A percentile compares a stretch with the other conserved stretches of the same genome.
Conservation (phyloP, 2,113 vertebrate genomes). For the Peromyscus leucopus region DNA sequence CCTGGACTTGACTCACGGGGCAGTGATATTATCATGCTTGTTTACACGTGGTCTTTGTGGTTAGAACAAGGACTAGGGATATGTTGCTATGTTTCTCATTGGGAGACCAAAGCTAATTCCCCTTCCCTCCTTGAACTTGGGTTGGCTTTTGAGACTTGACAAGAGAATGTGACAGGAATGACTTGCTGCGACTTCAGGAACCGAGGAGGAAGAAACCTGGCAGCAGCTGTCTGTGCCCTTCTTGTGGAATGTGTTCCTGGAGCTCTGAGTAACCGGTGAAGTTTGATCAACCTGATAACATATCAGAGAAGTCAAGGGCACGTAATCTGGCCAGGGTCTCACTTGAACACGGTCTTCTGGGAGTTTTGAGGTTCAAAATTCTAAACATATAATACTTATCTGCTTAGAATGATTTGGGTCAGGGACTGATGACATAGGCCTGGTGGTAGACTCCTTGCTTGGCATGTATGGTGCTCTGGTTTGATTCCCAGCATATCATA, state of each 20-base stretch:
- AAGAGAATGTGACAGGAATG: not conserved
- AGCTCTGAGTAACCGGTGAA: not conserved
- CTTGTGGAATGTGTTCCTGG: not conserved
- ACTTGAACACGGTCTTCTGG: not conserved
- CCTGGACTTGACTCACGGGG: not conserved
- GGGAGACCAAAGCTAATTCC: not conserved
- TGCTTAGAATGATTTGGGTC: not conserved
- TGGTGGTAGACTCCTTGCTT: not conserved
- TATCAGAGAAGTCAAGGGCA: not conserved
- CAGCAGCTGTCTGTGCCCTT: not conserved
- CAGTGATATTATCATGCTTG: not conserved
- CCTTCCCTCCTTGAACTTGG: not conserved
- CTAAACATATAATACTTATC: not conserved
- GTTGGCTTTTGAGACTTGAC: not conserved
- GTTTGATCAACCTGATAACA: too few relatives aligned
- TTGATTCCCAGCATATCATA: not conserved
- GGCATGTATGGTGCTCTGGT: not conserved
- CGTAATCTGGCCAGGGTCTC: not conserved
- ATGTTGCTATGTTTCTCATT: not conserved
- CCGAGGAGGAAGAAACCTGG: not conserved
- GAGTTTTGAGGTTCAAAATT: constrained; percentile 18
- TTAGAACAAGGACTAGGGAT: not conserved
- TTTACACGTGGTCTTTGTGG: not conserved
- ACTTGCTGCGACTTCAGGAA: not conserved
- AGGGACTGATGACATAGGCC: not conserved